phyloP scores from a whole-genome alignment of 2,888 invertebrate species.

The Volucella zonaria region DNA sequence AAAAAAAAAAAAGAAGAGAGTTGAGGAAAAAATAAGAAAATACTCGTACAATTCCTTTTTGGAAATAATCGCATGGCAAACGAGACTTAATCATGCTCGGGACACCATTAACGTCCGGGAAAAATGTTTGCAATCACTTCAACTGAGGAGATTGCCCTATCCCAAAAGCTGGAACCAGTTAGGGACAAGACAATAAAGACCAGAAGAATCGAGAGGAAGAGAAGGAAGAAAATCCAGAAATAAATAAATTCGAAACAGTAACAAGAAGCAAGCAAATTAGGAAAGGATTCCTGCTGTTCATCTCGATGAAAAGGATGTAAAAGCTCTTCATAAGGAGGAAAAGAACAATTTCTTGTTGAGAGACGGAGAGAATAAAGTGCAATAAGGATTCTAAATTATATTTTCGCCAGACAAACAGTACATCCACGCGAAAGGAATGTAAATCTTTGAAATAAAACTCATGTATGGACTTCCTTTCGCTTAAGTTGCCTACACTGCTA shows the following conservation, averaged over 20 bases:
- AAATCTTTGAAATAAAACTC: constrained; percentile 42
- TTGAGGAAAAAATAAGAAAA: constrained; percentile 23
- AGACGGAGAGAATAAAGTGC: constrained; percentile 48
- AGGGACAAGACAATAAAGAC: constrained; percentile 10
- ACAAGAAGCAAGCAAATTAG: constrained; percentile 49
- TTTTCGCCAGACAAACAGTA: constrained; percentile 60
- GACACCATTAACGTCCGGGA: constrained; percentile 35
- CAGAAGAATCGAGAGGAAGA: background rate
- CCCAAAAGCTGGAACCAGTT: background rate
- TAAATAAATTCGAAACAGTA: constrained; percentile 26
- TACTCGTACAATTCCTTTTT: background rate
- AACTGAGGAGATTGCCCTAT: no score
- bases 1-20: constrained; percentile 23
- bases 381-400: constrained; percentile 70
- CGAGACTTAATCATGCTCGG: constrained; percentile 49
- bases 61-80: constrained; percentile 45
- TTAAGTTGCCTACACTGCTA: constrained; percentile 4
- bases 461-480: constrained; percentile 27
- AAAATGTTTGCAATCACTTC: constrained; percentile 41
- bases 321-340: constrained; percentile 23
- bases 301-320: constrained; percentile 51
- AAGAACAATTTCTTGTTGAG: constrained; percentile 49
- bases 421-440: constrained; percentile 1
- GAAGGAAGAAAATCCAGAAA: constrained; percentile 6
- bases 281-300: constrained; percentile 15